Conservation (phyloP, 30 jellyfish, hydroid and myxozoan species). For the Phacellophora camtschatica region DNA sequence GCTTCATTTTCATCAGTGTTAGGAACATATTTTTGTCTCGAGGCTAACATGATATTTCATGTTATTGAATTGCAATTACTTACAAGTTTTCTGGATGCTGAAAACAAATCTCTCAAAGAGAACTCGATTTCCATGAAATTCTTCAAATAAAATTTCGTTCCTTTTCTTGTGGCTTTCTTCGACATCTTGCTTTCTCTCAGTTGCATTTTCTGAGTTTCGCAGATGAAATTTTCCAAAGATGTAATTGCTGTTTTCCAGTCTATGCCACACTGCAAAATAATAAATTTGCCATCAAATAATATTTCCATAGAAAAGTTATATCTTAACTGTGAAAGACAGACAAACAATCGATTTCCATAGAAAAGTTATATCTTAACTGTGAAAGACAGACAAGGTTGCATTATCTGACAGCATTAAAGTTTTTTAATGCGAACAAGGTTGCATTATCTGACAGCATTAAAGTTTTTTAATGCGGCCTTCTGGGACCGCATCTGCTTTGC, state of each 20-base stretch:
- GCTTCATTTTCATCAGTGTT: too few relatives aligned
- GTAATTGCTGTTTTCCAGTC: background rate
- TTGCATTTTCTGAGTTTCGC: background rate
- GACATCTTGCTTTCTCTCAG: background rate
- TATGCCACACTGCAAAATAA: conserved; percentile 5
- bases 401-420: too few relatives aligned
- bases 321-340: background rate
- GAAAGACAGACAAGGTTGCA: background rate
- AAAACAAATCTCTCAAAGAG: background rate
- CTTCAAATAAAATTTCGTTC: background rate
- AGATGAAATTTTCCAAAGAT: background rate
- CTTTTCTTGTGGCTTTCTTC: background rate
- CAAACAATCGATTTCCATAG: background rate
- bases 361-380: too few relatives aligned
- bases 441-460: too few relatives aligned
- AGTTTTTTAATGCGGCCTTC: background rate
- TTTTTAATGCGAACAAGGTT: too few relatives aligned
- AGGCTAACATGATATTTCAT: too few relatives aligned
- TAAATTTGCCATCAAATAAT: background rate
- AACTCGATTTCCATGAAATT: conserved; percentile 15
- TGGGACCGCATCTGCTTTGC: too few relatives aligned
- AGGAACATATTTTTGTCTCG: too few relatives aligned
- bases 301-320: background rate
- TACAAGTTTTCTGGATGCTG: background rate
- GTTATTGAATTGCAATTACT: background rate